Base-by-base conservation (phyloP, 2,888 invertebrate species). In the Globia sparganii region DNA sequence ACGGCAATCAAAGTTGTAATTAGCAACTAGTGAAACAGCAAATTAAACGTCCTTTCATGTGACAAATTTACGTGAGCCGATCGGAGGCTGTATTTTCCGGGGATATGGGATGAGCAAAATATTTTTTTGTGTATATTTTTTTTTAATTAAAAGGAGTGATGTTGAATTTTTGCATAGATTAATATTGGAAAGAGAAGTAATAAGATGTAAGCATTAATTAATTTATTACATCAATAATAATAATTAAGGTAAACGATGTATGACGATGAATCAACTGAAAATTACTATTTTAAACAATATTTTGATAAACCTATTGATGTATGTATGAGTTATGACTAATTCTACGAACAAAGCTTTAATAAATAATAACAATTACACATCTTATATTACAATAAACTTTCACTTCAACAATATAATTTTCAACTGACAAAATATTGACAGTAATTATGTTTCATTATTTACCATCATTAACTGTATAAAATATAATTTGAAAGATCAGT, bases 11-110 rank as follows among this genome's bases (percentile, higher is more conserved):
- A 94, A 95, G 93, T 94, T 94, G 95, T 95, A 95, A 96, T 96
- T 96, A 96, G 94, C 94, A 95, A 92, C 94, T 95, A 95, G 92
- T 95, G 94, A 94, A 95, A 95, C 94, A 94, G 95, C 94, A 95
- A 96, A 96, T 96, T 95, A 94, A 95, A 94, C 94, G 94, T 92
- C 94, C 93, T 92, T 93, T 93, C 93, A 91, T 91, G 93, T 94
- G 94, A 94, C 93, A 92, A 92, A 92, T 92, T 92, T 91, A 91
- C 93, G 92, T 88, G 89, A 84, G 83, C 82, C 78, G 71, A 81
- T 72, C 75, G 68, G 46, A 61, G 49, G 40, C 58, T 68, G 80
- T 67, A 72, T 85, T 86, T 86, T 71, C 71, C 70, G 59, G 40
- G 31, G 49, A 75, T 76, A 65, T 28, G 66, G 28, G 58, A 84